Evolutionary conservation across 1,140 invertebrate genomes (phyloP).

Genomic region (Drosophila lacteicornis): DNA sequence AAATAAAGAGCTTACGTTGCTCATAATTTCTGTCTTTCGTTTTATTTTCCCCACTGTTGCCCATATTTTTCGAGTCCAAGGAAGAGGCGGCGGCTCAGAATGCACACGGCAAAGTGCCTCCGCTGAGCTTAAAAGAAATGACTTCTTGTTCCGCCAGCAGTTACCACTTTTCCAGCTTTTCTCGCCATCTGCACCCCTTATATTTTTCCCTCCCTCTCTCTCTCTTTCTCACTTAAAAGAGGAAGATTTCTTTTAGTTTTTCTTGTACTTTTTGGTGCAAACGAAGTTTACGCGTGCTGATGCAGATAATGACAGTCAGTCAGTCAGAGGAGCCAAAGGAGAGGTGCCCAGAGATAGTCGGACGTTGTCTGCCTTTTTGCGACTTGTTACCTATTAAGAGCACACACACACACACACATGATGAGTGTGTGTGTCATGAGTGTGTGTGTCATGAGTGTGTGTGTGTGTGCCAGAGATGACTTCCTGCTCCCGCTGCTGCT

Average conservation of each 20-base stretch:
- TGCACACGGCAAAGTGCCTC: constrained; percentile 61
- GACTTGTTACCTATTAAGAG: constrained; percentile 64
- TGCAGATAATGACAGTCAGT: constrained; percentile 76
- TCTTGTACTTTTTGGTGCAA: constrained; percentile 51
- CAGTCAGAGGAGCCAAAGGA: constrained; percentile 40
- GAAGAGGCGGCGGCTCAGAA: constrained; percentile 9
- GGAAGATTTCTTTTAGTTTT: constrained; percentile 3
- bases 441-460: constrained; percentile 1
- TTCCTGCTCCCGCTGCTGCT: constrained; percentile 42
- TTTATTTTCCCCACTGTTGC: constrained; percentile 13
- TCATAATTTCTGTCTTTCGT: not conserved
- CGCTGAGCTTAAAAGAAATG: constrained; percentile 76
- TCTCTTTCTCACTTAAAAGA: constrained; percentile 16
- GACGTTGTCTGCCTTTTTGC: constrained; percentile 45
- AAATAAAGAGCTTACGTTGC: too few relatives aligned
- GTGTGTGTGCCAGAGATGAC: constrained; percentile 40
- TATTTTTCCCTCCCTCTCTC: constrained; percentile 1
- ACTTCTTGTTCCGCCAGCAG: constrained; percentile 73
- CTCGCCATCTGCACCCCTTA: not conserved
- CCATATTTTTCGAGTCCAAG: constrained; percentile 21
- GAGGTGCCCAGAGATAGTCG: constrained; percentile 41
- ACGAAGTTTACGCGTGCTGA: constrained; percentile 82
- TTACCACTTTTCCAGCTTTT: constrained; percentile 28
- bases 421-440: not conserved
- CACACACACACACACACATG: constrained; percentile 17